These are phyloP conservation scores for Ormyrus thymus DNA, from an alignment of 2,888 invertebrate genomes.

Conservation along the genomic window DNA sequence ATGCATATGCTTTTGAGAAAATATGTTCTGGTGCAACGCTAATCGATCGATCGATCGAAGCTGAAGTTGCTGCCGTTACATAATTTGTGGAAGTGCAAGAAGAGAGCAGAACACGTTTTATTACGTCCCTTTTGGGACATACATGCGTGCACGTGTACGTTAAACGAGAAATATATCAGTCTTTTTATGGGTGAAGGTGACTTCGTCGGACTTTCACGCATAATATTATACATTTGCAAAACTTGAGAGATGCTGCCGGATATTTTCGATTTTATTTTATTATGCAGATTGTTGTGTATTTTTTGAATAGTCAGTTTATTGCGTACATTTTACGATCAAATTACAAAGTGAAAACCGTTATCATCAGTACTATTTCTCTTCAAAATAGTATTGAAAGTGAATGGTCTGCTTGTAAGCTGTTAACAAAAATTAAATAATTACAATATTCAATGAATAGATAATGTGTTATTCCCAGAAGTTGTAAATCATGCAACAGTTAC, in stretches of 20 bases:
- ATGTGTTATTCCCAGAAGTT: too few species aligned
- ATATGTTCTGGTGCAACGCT: not conserved
- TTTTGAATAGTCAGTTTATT: not conserved
- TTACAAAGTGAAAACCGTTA: too few species aligned
- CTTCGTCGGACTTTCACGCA: conserved; percentile 59
- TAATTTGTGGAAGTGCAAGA: not conserved
- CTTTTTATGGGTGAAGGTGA: conserved; percentile 58
- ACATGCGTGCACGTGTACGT: not conserved
- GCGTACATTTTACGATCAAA: too few species aligned
- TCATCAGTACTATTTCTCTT: too few species aligned
- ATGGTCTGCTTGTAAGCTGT: too few species aligned
- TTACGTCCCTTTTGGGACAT: conserved; percentile 7
- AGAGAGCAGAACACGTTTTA: conserved; percentile 20
- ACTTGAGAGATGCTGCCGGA: not conserved
- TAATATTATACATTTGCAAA: conserved; percentile 13
- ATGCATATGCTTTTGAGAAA: conserved; percentile 1
- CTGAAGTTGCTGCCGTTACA: not conserved
- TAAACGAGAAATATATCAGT: not conserved
- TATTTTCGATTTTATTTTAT: not conserved
- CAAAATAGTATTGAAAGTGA: too few species aligned
- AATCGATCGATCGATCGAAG: conserved; percentile 3
- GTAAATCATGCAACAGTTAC: too few species aligned
- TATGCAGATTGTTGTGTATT: not conserved
- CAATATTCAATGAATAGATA: too few species aligned
- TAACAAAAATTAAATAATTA: too few species aligned